Conservation (phyloP, 2,888 invertebrate species). For the Pocota personata region DNA sequence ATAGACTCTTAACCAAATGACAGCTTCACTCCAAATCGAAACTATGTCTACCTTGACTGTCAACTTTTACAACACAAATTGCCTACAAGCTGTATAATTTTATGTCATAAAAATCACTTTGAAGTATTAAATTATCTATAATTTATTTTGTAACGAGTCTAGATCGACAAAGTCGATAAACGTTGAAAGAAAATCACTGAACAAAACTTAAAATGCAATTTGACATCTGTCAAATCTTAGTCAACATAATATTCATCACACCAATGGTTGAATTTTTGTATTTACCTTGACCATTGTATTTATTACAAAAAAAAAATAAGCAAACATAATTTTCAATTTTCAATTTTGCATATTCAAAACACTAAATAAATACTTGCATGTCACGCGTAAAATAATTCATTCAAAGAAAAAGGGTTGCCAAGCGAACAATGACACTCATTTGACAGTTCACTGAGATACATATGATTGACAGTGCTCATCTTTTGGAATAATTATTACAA, state of each 20-base stretch:
- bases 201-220: too few species aligned
- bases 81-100: too few species aligned
- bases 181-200: too few species aligned
- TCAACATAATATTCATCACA: background rate
- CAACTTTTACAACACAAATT: too few species aligned
- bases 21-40: too few species aligned
- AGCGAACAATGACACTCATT: constrained; percentile 29
- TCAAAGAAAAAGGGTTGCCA: constrained; percentile 24
- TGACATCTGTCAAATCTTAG: background rate
- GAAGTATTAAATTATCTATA: too few species aligned
- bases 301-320: too few species aligned
- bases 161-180: too few species aligned
- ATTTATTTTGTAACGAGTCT: too few species aligned
- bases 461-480: constrained; percentile 50
- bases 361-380: constrained; percentile 47
- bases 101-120: too few species aligned
- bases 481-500: background rate
- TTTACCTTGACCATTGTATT: background rate
- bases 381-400: background rate
- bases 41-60: too few species aligned
- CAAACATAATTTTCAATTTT: background rate
- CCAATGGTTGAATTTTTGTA: background rate
- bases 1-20: too few species aligned
- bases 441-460: constrained; percentile 52
- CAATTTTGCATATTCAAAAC: constrained; percentile 32